Evolutionary conservation across 2,797 vertebrate genomes (phyloP), one percentile per base, ranked within the genome.

Genomic region (Anisognathus igniventris): DNA sequence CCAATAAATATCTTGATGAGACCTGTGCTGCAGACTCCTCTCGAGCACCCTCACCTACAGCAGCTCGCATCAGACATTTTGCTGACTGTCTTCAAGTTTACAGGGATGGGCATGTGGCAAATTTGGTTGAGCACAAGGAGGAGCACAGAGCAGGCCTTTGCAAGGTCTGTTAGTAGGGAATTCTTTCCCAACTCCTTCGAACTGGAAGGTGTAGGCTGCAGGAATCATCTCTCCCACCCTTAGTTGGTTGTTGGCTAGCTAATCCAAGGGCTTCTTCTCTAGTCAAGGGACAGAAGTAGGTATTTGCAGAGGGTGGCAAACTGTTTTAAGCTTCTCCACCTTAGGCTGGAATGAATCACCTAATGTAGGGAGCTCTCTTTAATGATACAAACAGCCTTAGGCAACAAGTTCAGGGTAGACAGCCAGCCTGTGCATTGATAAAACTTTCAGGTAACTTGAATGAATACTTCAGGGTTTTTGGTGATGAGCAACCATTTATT

Each of bases 91-190:
- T 42, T 66, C 39, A n/a, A 37, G 12, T 25, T 81, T 66, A 48
- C n/a, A 53, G 39, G 19, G 28, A 40, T 0, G 0, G 18, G 25
- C 18, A 40, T 5, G 21, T 40, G 18, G 12, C 22, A 28, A 14
- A 14, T 39, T 60, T 2, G 3, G 20, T 6, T 20, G 10, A 77
- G 44, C 39, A 58, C 18, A 66, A 66, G 30, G 19, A 86, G 14
- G 21, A 67, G 14, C 22, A 79, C 11, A 42, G 24, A 60, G 50
- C 23, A 68, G 25, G 28, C 18, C 16, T 75, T 33, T 72, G 24
- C 25, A 48, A 68, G 42, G 17, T 76, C 33, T 56, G 2, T 44
- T 62, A 39, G 28, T 8, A 39, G 21, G 18, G 23, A 53, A 57
- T 60, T 84, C 4, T 27, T 65, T 86, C 14, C 47, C 66, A 28